phyloP scores from a whole-genome alignment of 2,113 vertebrate species.

The Xiphophorus hellerii region DNA sequence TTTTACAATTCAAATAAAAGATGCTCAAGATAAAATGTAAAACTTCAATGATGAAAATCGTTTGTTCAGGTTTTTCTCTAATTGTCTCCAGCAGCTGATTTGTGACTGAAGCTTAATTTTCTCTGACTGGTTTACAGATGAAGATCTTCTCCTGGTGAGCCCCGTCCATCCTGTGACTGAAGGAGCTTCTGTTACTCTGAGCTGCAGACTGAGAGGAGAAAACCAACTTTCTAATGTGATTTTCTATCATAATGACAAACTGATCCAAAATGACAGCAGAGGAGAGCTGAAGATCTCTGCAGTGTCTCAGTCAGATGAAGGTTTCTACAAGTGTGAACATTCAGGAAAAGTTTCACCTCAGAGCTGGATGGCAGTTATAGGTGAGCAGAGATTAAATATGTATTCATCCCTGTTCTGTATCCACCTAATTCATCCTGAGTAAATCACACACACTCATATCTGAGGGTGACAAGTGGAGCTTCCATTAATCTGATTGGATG shows the following conservation, averaged over 20 bases:
- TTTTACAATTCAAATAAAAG: no score
- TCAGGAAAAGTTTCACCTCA: background rate
- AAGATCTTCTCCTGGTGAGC: conserved; percentile 40
- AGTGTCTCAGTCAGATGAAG: conserved; percentile 52
- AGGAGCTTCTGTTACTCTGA: conserved; percentile 47
- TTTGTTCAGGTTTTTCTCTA: no score
- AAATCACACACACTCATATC: no score
- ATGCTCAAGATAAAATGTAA: no score
- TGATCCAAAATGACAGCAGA: conserved; percentile 26
- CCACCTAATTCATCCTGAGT: no score
- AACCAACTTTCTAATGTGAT: background rate
- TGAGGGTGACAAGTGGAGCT: no score
- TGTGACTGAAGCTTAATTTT: background rate
- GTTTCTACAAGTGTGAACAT: conserved; percentile 43
- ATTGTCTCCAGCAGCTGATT: background rate
- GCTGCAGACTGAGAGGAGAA: conserved; percentile 23
- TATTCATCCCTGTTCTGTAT: background rate
- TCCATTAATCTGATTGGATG: no score
- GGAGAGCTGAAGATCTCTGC: conserved; percentile 32
- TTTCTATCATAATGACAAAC: conserved; percentile 46
- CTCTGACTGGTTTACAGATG: conserved; percentile 25
- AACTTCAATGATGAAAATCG: no score
- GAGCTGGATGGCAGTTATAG: conserved; percentile 50
- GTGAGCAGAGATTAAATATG: conserved; percentile 3
- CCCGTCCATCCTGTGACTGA: conserved; percentile 51